phyloP scores from a whole-genome alignment of 2,113 vertebrate genomes.

The Donacobius atricapilla region DNA sequence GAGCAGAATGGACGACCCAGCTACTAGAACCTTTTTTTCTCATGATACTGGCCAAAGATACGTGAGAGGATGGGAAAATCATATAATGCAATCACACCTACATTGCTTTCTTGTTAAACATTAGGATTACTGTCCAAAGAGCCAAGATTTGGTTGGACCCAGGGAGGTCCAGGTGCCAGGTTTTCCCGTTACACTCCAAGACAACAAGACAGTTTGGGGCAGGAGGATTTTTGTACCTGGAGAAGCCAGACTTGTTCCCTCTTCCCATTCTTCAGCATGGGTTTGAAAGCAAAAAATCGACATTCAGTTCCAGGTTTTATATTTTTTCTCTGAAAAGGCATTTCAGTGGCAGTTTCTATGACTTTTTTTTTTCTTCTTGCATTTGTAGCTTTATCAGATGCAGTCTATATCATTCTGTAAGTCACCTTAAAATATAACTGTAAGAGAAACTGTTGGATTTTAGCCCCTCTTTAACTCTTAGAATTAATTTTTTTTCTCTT shows the following conservation, averaged over 20 bases:
- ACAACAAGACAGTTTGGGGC: neutral
- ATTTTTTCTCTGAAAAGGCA: slow-evolving; percentile 8
- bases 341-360: neutral
- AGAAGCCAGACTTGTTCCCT: neutral
- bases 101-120: neutral
- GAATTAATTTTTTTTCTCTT: neutral
- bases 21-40: neutral
- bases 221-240: neutral
- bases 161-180: neutral
- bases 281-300: neutral
- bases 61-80: neutral
- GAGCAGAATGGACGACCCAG: neutral
- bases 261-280: neutral
- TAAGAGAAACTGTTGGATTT: neutral
- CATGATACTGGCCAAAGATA: neutral
- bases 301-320: slow-evolving; percentile 25
- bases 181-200: neutral
- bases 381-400: slow-evolving; percentile 10
- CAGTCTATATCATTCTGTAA: neutral
- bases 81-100: neutral
- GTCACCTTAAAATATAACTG: neutral
- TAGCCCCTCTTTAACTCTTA: neutral
- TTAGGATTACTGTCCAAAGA: neutral
- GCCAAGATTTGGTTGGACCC: neutral
- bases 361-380: neutral